A percentile compares a stretch with the other conserved stretches of the same genome.
Evolutionary conservation across 2,113 vertebrate genomes (phyloP).

Genomic region (Gallinago paraguaiae): DNA sequence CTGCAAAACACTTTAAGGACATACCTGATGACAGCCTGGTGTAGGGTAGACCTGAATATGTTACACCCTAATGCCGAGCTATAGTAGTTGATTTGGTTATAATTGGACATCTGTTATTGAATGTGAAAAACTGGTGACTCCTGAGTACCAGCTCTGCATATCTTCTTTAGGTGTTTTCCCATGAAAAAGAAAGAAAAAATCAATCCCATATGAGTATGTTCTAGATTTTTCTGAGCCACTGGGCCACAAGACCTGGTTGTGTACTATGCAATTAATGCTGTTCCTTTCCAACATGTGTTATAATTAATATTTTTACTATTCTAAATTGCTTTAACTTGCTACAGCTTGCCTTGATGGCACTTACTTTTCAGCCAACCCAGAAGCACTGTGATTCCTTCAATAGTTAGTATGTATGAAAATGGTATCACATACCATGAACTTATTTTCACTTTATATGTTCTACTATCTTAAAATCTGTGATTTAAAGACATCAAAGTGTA

Average conservation of each 20-base stretch:
- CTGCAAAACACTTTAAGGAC: slow-evolving; percentile 1
- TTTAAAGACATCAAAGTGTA: background rate
- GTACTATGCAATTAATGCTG: background rate
- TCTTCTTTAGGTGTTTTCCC: background rate
- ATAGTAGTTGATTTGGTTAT: background rate
- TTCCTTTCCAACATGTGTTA: background rate
- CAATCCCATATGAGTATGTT: background rate
- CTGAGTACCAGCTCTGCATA: background rate
- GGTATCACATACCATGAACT: background rate
- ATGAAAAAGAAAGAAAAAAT: background rate
- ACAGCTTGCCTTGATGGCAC: background rate
- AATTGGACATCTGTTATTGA: background rate
- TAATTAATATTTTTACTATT: background rate
- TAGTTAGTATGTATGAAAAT: background rate
- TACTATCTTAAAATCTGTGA: background rate
- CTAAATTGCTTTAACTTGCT: background rate
- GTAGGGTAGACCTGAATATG: background rate
- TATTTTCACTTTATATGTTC: background rate
- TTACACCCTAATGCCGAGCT: background rate
- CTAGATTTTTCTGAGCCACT: background rate
- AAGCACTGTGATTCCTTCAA: background rate
- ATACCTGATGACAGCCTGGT: background rate
- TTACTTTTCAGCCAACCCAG: background rate
- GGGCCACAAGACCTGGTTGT: background rate
- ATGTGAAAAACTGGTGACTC: background rate